Evolutionary conservation across 2,113 vertebrate species (phyloP).

Genomic region (Mionectes macconnelli): DNA sequence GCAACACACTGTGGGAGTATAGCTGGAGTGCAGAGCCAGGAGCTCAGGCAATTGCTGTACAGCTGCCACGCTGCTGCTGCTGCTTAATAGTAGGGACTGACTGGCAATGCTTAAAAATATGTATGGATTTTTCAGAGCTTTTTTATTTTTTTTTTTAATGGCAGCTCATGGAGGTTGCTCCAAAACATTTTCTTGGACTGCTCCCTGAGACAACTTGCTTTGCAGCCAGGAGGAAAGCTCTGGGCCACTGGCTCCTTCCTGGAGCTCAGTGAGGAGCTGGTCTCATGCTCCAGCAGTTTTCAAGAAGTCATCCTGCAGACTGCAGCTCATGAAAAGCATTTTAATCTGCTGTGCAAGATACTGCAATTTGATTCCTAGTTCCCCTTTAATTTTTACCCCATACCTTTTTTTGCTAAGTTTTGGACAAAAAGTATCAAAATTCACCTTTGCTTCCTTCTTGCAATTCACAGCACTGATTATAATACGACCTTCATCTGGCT

Average conservation of each 20-base stretch:
- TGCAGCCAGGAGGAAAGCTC: background rate
- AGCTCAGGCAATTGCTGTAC: background rate
- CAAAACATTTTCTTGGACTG: background rate
- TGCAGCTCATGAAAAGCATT: background rate
- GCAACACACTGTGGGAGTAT: background rate
- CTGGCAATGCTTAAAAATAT: background rate
- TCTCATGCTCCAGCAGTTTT: background rate
- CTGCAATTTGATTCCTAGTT: constrained; percentile 26
- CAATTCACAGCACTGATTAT: constrained; percentile 66
- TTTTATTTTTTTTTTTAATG: background rate
- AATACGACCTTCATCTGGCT: constrained; percentile 67
- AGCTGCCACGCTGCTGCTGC: background rate
- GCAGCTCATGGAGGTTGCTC: background rate
- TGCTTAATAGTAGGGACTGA: background rate
- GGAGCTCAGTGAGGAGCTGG: background rate
- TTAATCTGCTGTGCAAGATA: constrained; percentile 32
- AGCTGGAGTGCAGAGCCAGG: background rate
- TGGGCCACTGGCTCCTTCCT: background rate
- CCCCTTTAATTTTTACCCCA: background rate
- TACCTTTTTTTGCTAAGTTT: constrained; percentile 55
- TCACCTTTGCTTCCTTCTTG: constrained; percentile 62
- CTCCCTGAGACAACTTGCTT: background rate
- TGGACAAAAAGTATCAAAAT: constrained; percentile 40
- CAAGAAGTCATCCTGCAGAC: background rate
- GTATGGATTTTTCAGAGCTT: background rate